These are phyloP conservation scores for Lepidonotus clava DNA, from an alignment of 2,888 invertebrate genomes.

Conservation along the genomic window DNA sequence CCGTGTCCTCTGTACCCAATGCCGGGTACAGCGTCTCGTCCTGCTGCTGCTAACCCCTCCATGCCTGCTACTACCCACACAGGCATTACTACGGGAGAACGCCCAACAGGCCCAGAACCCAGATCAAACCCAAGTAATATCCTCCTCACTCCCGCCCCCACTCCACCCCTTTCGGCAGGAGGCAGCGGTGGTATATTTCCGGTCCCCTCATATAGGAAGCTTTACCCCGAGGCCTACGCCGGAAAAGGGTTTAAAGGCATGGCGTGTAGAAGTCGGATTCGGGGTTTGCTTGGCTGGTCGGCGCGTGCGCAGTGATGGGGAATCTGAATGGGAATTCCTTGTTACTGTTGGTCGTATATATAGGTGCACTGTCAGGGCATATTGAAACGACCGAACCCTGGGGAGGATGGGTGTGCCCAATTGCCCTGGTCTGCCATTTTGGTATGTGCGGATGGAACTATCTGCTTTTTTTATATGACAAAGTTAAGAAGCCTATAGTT, in stretches of 20 bases:
- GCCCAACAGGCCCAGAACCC: too few species aligned
- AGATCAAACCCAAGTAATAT: too few species aligned
- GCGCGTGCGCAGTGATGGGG: not conserved
- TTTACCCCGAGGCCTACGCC: not conserved
- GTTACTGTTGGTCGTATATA: too few species aligned
- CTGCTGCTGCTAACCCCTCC: not conserved
- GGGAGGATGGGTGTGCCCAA: too few species aligned
- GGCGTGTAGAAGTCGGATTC: not conserved
- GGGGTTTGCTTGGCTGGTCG: not conserved
- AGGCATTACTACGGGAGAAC: not conserved
- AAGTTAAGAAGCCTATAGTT: too few species aligned
- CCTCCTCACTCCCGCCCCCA: not conserved
- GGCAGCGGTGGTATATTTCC: conserved; percentile 11
- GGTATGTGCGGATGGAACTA: too few species aligned
- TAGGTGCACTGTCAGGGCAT: too few species aligned
- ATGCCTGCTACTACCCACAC: not conserved
- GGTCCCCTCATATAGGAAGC: not conserved
- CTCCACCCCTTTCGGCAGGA: not conserved
- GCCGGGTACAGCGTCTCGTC: not conserved
- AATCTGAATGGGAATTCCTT: conserved; percentile 5
- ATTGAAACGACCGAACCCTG: too few species aligned
- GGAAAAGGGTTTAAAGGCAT: not conserved
- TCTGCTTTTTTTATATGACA: too few species aligned
- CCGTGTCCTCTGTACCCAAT: not conserved
- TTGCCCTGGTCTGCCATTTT: too few species aligned